Evolutionary conservation across 2,113 vertebrate genomes (phyloP).

Genomic region (Xiphorhynchus elegans): DNA sequence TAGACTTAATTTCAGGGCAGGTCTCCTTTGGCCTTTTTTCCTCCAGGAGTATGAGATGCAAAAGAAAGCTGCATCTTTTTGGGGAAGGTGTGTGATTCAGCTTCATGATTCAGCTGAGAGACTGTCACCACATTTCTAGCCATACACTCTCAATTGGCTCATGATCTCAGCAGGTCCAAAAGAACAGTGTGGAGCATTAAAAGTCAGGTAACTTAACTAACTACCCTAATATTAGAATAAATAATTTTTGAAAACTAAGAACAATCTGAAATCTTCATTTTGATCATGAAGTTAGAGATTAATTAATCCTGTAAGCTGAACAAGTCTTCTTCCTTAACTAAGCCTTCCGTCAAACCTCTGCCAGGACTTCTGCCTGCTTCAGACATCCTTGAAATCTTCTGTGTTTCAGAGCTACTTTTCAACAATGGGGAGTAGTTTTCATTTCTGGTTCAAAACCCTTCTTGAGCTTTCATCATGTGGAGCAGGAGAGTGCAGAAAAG

Average conservation of each 20-base stretch:
- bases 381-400: not conserved
- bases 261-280: not conserved
- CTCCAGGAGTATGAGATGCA: not conserved
- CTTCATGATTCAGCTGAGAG: not conserved
- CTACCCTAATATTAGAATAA: not conserved
- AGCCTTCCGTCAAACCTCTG: not conserved
- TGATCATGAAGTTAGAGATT: not conserved
- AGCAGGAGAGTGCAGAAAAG: not conserved
- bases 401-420: not conserved
- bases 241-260: not conserved
- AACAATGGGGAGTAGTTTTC: not conserved
- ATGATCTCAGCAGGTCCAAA: not conserved
- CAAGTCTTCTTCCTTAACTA: not conserved
- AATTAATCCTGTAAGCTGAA: not conserved
- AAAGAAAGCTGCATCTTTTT: not conserved
- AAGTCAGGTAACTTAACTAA: not conserved
- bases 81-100: not conserved
- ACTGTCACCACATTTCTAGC: not conserved
- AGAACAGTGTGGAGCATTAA: not conserved
- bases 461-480: not conserved
- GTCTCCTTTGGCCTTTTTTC: not conserved
- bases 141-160: accelerated
- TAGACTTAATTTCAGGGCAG: not conserved
- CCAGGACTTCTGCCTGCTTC: not conserved
- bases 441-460: not conserved